These are phyloP conservation scores for Tricholauxania praeusta DNA, from an alignment of 2,888 invertebrate species.

Conservation along the genomic window DNA sequence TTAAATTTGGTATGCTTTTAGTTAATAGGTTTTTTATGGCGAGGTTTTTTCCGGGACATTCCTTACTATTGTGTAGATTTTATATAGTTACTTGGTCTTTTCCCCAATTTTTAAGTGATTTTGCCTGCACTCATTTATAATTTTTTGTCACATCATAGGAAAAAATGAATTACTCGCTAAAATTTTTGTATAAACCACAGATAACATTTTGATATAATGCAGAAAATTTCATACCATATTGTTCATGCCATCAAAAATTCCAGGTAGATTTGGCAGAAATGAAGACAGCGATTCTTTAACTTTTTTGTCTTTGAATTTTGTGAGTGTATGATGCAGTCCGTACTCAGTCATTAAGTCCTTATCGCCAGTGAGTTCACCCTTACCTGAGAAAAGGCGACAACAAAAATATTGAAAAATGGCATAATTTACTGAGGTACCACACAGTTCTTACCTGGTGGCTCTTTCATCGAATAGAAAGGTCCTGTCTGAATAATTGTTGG, in stretches of 20 bases:
- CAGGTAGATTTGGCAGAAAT: constrained; percentile 94
- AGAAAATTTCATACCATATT: constrained; percentile 69
- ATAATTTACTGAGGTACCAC: background rate
- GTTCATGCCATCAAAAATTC: constrained; percentile 94
- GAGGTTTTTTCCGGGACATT: no score
- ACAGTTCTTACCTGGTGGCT: constrained; percentile 81
- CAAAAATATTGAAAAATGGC: background rate
- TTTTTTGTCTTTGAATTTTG: constrained; percentile 97
- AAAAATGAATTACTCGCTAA: background rate
- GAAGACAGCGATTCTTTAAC: constrained; percentile 94
- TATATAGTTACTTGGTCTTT: no score
- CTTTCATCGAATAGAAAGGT: constrained; percentile 98
- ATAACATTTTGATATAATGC: background rate
- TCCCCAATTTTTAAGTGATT: no score
- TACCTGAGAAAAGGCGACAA: constrained; percentile 70
- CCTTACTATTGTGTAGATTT: no score
- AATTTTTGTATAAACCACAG: constrained; percentile 2
- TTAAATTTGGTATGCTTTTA: no score
- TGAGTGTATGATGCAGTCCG: constrained; percentile 96
- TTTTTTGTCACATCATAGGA: background rate
- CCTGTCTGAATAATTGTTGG: constrained; percentile 97
- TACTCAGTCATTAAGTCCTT: constrained; percentile 97
- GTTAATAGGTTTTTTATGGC: no score
- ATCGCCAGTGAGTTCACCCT: constrained; percentile 94
- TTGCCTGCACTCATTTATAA: no score